Evolutionary conservation across 2,888 invertebrate species (phyloP), one percentile per base, ranked within the genome.

Genomic region (Aplocera efformata): DNA sequence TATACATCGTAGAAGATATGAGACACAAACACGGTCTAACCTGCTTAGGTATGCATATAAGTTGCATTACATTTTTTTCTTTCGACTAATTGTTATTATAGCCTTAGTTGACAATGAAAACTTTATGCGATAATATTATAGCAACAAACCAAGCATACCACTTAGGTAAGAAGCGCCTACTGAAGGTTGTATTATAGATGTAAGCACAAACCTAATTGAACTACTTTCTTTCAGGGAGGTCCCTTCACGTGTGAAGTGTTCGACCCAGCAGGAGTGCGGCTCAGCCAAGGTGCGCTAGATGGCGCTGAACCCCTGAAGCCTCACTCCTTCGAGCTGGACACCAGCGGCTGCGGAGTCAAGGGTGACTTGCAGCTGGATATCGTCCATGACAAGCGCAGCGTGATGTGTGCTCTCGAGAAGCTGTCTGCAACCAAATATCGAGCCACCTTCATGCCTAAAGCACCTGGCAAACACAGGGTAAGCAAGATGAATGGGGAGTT

Each of bases 221-320:
- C 7, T 10, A 27, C 25, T 33, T 10, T 33, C 32, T 54, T 60
- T 11, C 86, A 94, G 89, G 98, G 98, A 40, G 98, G 98, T 9
- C 99, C 99, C 1, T 99, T 98, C 77, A 95, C 96, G 0, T 98
- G 99, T 72, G 94, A 97, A 62, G 98, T 98, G 0, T 98, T 96
- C 67, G 98, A 98, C 79, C 96, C 98, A 0, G 93, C 96, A 26
- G 96, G 96, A 10, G 95, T 98, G 6, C 93, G 94, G 44, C 93
- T 95, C 0, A 91, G 93, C 42, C 63, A 72, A 1, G 84, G 85
- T 0, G 94, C 95, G 0, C 75, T 95, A 5, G 95, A 96, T 61
- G 94, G 94, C 1, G 96, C 96, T 5, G 90, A 95, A 64, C 96
- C 96, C 0, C 90, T 96, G 10, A 93, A 96, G 45, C 94, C 96